Conservation (phyloP, 2,797 vertebrate species). For the Tangara arthus region DNA sequence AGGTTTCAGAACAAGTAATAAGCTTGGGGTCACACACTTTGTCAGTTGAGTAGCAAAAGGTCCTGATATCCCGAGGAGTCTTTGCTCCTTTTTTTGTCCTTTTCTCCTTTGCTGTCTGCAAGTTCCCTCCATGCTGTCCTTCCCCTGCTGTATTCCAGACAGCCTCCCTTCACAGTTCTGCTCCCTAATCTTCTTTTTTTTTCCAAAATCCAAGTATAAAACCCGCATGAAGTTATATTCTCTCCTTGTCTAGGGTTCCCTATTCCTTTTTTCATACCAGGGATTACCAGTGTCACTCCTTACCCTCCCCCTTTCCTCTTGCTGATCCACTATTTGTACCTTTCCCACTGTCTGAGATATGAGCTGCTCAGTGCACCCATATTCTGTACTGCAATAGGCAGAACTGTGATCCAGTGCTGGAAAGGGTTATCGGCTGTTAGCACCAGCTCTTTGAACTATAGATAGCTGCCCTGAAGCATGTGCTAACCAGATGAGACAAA, state of each 20-base stretch:
- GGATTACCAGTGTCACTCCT: neutral
- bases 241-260: neutral
- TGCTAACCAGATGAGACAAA: neutral
- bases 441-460: conserved; percentile 7
- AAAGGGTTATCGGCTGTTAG: neutral
- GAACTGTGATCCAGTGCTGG: neutral
- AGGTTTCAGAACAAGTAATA: neutral
- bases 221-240: neutral
- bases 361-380: neutral
- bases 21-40: neutral
- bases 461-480: neutral
- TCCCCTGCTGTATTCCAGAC: neutral
- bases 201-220: neutral
- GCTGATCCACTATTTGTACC: neutral
- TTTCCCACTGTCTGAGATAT: neutral
- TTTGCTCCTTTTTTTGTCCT: neutral
- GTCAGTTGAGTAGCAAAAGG: neutral
- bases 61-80: neutral
- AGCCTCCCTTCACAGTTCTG: neutral
- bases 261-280: neutral
- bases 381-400: neutral
- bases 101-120: neutral
- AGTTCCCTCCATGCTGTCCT: neutral
- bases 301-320: neutral
- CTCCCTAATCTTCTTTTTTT: neutral